A percentile compares a stretch with the other conserved stretches of the same genome.
phyloP scores from a whole-genome alignment of 2,113 vertebrate species.

The Daboia siamensis region DNA sequence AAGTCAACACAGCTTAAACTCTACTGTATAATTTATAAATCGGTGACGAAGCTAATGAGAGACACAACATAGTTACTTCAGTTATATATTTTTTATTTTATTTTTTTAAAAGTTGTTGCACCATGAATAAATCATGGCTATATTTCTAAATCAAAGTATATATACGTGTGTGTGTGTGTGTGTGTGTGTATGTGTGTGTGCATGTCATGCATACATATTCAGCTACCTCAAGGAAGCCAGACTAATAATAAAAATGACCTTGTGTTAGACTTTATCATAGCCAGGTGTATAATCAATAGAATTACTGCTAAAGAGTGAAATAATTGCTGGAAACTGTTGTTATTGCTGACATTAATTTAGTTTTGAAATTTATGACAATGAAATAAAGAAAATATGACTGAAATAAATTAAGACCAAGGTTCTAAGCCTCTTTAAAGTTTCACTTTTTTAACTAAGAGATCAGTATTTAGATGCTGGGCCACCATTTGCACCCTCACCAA shows the following conservation, averaged over 20 bases:
- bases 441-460: background rate
- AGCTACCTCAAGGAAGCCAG: conserved; percentile 25
- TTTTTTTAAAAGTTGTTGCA: conserved; percentile 39
- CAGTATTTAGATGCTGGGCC: background rate
- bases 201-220: conserved; percentile 45
- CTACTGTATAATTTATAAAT: conserved; percentile 62
- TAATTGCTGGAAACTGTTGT: background rate
- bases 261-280: background rate
- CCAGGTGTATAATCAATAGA: conserved; percentile 8
- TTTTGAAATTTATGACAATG: background rate
- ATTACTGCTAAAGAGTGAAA: background rate
- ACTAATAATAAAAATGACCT: conserved; percentile 44
- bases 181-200: conserved; percentile 36
- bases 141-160: conserved; percentile 59
- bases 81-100: conserved; percentile 59
- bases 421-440: background rate
- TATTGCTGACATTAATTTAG: background rate
- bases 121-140: conserved; percentile 63
- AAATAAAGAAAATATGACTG: background rate
- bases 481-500: background rate
- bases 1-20: conserved; percentile 44
- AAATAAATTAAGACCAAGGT: background rate
- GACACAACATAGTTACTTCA: conserved; percentile 43
- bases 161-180: conserved; percentile 11
- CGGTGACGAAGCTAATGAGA: conserved; percentile 60